Evolutionary conservation across 2,113 vertebrate genomes (phyloP).

Genomic region (Psophia crepitans): DNA sequence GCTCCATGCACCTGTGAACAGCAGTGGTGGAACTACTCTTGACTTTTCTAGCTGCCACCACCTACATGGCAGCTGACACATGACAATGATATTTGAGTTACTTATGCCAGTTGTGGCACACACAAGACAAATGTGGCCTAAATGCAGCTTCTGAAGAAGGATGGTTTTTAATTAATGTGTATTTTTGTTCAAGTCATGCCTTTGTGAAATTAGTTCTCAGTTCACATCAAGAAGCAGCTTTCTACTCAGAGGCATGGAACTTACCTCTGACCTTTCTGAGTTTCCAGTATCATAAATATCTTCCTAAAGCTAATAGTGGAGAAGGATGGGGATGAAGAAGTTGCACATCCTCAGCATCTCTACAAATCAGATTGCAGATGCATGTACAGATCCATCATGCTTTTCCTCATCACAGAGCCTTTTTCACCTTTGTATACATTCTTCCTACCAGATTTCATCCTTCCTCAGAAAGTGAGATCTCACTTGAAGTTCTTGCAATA

Average conservation of each 20-base stretch:
- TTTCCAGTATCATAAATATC: background rate
- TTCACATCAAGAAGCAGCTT: background rate
- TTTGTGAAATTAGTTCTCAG: background rate
- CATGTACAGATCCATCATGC: background rate
- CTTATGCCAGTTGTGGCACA: background rate
- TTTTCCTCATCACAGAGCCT: background rate
- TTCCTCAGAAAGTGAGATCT: slow-evolving; percentile 2
- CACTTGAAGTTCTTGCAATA: background rate
- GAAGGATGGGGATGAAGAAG: background rate
- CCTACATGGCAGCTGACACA: background rate
- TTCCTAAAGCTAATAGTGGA: background rate
- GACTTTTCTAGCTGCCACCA: background rate
- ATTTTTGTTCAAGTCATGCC: background rate
- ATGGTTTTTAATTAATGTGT: background rate
- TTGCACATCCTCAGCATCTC: background rate
- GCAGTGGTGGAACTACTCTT: background rate
- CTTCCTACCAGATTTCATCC: background rate
- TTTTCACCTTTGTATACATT: background rate
- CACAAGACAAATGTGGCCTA: background rate
- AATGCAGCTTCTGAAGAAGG: background rate
- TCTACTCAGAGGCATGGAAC: background rate
- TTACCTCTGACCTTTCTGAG: background rate
- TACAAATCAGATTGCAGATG: background rate
- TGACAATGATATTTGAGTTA: background rate
- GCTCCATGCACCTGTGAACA: background rate